Percentiles rank a stretch among this genome's conserved stretches.
Conservation (phyloP, 2,797 vertebrate species). For the Vireo griseus region DNA sequence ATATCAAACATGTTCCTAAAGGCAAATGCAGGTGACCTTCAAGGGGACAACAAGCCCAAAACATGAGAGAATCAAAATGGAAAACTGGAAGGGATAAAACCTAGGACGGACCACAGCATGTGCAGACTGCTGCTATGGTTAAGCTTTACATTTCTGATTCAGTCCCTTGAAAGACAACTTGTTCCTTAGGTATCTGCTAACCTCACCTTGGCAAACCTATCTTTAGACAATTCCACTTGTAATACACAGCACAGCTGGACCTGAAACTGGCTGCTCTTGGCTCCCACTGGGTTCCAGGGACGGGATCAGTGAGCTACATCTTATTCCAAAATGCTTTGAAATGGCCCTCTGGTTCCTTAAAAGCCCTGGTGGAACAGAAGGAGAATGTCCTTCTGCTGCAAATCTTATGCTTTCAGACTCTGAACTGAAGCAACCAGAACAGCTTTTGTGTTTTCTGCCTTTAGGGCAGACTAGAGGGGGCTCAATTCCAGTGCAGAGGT, state of each 20-base stretch:
- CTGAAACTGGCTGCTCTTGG: neutral
- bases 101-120: neutral
- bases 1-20: slow-evolving; percentile 51
- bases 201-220: neutral
- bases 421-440: neutral
- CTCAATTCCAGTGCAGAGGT: neutral
- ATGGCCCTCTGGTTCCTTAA: neutral
- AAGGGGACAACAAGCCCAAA: neutral
- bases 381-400: neutral
- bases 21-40: slow-evolving; percentile 43
- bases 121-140: neutral
- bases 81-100: slow-evolving; percentile 3
- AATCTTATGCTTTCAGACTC: neutral
- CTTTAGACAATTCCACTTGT: neutral
- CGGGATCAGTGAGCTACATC: neutral
- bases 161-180: neutral
- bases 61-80: neutral
- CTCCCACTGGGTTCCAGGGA: neutral
- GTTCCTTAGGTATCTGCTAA: neutral
- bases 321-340: neutral
- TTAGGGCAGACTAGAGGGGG: neutral
- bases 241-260: neutral
- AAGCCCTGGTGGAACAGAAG: neutral
- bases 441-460: neutral
- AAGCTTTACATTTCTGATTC: neutral